Evolutionary conservation across 2,113 vertebrate genomes (phyloP).

Genomic region (Megaleporinus macrocephalus): DNA sequence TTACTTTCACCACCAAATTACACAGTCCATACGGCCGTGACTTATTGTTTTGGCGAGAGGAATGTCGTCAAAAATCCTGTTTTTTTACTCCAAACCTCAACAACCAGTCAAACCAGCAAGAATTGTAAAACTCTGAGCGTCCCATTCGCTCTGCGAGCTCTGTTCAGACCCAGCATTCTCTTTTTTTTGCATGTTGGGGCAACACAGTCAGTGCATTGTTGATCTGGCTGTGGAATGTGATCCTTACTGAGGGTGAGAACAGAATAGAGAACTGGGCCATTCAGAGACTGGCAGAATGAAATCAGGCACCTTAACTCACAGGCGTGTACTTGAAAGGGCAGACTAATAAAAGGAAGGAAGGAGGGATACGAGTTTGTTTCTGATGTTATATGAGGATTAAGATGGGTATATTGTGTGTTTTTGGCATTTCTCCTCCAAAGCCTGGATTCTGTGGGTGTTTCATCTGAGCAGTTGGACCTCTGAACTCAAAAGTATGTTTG

Average conservation of each 20-base stretch:
- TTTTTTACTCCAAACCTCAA: neutral
- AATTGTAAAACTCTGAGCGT: neutral
- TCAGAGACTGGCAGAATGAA: neutral
- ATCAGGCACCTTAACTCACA: neutral
- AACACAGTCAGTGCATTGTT: constrained; percentile 49
- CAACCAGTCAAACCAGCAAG: neutral
- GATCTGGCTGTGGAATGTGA: constrained; percentile 27
- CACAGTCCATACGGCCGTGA: neutral
- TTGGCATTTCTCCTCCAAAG: neutral
- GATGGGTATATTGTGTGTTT: neutral
- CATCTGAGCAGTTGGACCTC: too few species aligned
- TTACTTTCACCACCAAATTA: neutral
- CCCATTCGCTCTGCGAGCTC: neutral
- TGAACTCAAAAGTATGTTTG: neutral
- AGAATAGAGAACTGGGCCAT: constrained; percentile 14
- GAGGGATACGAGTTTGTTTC: neutral
- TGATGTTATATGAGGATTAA: neutral
- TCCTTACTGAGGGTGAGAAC: constrained; percentile 1
- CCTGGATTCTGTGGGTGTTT: neutral
- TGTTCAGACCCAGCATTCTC: neutral
- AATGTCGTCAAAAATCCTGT: neutral
- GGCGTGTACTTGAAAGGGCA: neutral
- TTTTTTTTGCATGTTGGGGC: neutral
- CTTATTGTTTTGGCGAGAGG: constrained; percentile 5
- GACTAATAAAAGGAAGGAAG: neutral